phyloP scores from a whole-genome alignment of 2,113 vertebrate species.

The Psettodes erumei region DNA sequence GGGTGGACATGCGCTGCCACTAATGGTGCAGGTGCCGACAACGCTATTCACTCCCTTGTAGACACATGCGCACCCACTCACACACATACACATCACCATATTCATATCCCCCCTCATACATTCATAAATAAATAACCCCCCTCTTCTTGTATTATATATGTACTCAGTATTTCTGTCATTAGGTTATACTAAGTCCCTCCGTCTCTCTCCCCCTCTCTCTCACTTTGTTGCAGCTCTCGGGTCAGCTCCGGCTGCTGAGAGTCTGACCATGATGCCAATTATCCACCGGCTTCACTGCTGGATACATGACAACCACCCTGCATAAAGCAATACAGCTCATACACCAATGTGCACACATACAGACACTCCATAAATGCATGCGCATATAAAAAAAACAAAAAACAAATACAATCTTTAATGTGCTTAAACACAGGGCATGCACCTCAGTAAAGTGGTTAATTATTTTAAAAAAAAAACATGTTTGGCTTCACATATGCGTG shows the following conservation, averaged over 20 bases:
- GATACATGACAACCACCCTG: conserved; percentile 62
- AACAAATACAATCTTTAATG: background rate
- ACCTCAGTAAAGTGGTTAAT: background rate
- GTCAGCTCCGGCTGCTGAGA: conserved; percentile 69
- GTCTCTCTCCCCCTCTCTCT: conserved; percentile 56
- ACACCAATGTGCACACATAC: conserved; percentile 19
- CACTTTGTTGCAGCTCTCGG: conserved; percentile 58
- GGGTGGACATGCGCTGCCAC: conserved; percentile 11
- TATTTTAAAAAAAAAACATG: background rate
- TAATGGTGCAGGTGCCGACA: conserved; percentile 36
- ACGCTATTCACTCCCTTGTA: conserved; percentile 20
- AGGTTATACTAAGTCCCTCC: conserved; percentile 41
- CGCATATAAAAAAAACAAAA: conserved; percentile 20
- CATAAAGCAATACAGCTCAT: conserved; percentile 36
- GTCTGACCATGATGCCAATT: conserved; percentile 76
- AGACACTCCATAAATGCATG: conserved; percentile 24
- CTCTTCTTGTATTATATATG: conserved; percentile 64
- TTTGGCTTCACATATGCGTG: background rate
- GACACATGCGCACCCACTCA: background rate
- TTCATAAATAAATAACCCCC: conserved; percentile 66
- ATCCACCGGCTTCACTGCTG: conserved; percentile 66
- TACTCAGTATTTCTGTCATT: conserved; percentile 59
- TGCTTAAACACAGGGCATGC: background rate
- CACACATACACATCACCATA: conserved; percentile 56
- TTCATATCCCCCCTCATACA: conserved; percentile 56